These are phyloP conservation scores for Clytia hemisphaerica DNA, from an alignment of 30 jellyfish, hydroid and myxozoan species.

Conservation along the genomic window DNA sequence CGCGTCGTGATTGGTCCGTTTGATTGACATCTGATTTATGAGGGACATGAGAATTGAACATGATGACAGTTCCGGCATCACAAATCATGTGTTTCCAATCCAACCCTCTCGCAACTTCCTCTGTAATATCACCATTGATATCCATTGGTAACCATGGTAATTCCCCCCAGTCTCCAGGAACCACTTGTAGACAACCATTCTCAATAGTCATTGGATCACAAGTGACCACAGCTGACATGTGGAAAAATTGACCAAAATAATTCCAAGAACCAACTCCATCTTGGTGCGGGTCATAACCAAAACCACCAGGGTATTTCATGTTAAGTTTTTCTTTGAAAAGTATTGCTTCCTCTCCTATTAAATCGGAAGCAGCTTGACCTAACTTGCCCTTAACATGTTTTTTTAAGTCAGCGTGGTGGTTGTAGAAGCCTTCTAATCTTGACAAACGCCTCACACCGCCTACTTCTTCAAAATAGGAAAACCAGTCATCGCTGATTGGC, in stretches of 20 bases:
- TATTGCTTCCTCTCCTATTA: background rate
- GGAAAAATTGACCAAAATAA: background rate
- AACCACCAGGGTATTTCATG: background rate
- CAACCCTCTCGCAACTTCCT: background rate
- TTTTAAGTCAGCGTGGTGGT: slow-evolving; percentile 1
- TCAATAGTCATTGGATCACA: slow-evolving; percentile 9
- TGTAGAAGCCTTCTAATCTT: background rate
- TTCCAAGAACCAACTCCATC: background rate
- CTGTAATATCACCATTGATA: background rate
- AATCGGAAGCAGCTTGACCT: background rate
- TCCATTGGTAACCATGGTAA: background rate
- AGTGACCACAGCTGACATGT: slow-evolving; percentile 1
- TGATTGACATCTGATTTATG: slow-evolving; percentile 7
- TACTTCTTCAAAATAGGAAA: no score
- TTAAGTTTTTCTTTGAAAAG: slow-evolving; percentile 14
- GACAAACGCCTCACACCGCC: no score
- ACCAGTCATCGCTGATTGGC: background rate
- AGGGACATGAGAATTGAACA: slow-evolving; percentile 6
- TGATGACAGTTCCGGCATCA: slow-evolving; percentile 10
- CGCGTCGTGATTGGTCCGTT: slow-evolving; percentile 12
- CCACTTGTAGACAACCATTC: slow-evolving; percentile 8
- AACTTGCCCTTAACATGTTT: background rate
- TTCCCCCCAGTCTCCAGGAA: background rate
- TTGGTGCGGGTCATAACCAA: slow-evolving; percentile 1
- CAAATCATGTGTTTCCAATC: slow-evolving; percentile 2